These are phyloP conservation scores for Echinarachnius parma DNA, from an alignment of 53 echinoderm and acorn worm genomes.

Conservation along the genomic window DNA sequence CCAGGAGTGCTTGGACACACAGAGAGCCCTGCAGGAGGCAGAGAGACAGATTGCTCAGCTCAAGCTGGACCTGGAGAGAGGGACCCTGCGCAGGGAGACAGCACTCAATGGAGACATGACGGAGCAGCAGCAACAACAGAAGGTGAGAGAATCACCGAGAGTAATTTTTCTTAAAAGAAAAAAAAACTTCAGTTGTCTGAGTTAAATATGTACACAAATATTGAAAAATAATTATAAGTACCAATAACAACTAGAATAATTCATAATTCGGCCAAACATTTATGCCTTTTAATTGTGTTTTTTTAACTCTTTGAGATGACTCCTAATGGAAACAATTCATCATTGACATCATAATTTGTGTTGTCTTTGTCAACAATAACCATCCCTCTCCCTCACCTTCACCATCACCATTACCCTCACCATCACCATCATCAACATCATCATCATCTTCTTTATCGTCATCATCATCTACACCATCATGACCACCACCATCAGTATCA, in stretches of 20 bases:
- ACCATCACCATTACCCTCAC: too few species aligned
- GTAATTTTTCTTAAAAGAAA: too few species aligned
- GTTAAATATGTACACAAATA: not conserved
- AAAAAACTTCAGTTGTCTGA: not conserved
- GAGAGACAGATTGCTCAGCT: constrained; percentile 77
- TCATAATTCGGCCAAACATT: not conserved
- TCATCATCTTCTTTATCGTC: too few species aligned
- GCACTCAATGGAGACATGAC: constrained; percentile 60
- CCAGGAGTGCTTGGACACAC: constrained; percentile 69
- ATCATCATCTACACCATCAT: too few species aligned
- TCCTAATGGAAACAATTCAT: too few species aligned
- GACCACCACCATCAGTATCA: too few species aligned
- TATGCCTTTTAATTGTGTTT: not conserved
- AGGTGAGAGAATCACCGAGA: too few species aligned
- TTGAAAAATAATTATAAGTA: not conserved
- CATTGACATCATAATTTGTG: too few species aligned
- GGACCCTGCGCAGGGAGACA: constrained; percentile 46
- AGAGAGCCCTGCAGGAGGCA: constrained; percentile 74
- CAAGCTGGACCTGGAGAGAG: constrained; percentile 70
- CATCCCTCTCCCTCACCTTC: too few species aligned
- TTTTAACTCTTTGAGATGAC: too few species aligned
- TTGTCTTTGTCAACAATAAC: too few species aligned
- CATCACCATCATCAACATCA: too few species aligned
- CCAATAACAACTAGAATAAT: not conserved
- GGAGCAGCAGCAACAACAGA: constrained; percentile 70